A percentile compares a stretch with the other conserved stretches of the same genome.
Conservation (phyloP, 2,888 invertebrate species). For the Alentia gelatinosa region DNA sequence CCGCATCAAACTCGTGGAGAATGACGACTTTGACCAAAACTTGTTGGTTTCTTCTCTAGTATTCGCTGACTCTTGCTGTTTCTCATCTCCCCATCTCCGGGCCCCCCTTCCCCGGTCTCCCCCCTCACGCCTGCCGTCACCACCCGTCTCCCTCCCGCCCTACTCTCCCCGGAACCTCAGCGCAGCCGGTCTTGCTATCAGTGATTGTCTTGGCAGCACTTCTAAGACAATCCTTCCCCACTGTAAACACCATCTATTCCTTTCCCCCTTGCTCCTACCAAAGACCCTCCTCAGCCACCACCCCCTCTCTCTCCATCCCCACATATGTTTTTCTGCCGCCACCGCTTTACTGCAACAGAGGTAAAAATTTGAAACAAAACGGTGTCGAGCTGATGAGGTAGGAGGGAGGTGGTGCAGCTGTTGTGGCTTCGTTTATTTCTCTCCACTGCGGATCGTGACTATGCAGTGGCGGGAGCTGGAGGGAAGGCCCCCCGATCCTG, state of each 20-base stretch:
- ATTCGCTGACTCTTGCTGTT: too few relatives aligned
- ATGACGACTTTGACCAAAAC: too few relatives aligned
- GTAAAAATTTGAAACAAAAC: slow-evolving; percentile 14
- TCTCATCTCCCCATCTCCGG: too few relatives aligned
- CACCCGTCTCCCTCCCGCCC: not conserved
- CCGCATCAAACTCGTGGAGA: too few relatives aligned
- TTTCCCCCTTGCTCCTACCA: not conserved
- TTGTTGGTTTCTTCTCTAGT: too few relatives aligned
- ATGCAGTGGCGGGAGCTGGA: not conserved
- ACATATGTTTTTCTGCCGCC: not conserved
- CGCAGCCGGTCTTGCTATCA: not conserved
- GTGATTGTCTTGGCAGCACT: slow-evolving; percentile 44
- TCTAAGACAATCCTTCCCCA: slow-evolving; percentile 36
- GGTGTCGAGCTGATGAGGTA: not conserved
- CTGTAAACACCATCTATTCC: slow-evolving; percentile 39
- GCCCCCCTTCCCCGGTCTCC: too few relatives aligned
- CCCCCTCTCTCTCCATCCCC: not conserved
- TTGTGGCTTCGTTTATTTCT: slow-evolving; percentile 6
- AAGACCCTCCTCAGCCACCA: not conserved
- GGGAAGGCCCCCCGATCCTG: not conserved
- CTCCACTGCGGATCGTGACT: not conserved
- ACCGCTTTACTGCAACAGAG: not conserved
- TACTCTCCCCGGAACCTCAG: not conserved
- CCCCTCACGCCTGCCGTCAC: too few relatives aligned
- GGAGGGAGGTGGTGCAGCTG: not conserved